Percentiles rank a stretch among this genome's conserved stretches.
Conservation (phyloP, 2,888 invertebrate genomes). For the Crematogaster levior region DNA sequence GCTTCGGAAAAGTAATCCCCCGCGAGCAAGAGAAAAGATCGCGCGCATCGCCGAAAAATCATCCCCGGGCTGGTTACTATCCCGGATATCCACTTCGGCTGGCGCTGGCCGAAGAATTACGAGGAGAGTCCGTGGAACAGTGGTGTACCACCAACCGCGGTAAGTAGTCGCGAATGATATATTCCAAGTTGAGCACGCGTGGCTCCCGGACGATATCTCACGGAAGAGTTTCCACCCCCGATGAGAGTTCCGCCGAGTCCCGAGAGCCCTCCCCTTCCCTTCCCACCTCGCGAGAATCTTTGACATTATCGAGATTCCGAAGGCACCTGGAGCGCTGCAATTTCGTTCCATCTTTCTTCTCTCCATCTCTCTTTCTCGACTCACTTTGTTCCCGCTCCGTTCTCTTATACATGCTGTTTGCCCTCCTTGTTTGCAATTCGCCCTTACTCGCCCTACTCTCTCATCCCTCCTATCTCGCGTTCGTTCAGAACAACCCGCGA, state of each 20-base stretch:
- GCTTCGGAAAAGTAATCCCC: constrained; percentile 14
- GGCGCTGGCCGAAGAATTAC: constrained; percentile 69
- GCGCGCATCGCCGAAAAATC: constrained; percentile 55
- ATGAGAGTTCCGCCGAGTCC: constrained; percentile 2
- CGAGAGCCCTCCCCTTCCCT: constrained; percentile 2
- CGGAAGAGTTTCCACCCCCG: constrained; percentile 58
- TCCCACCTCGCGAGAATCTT: constrained; percentile 58
- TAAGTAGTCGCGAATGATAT: constrained; percentile 80
- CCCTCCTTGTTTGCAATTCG: constrained; percentile 45
- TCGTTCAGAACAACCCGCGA: constrained; percentile 55
- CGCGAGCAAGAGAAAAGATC: constrained; percentile 51
- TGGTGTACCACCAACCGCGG: constrained; percentile 24
- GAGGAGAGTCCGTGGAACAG: constrained; percentile 35
- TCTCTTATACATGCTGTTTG: constrained; percentile 33
- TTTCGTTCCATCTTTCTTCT: constrained; percentile 59
- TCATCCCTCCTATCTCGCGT: constrained; percentile 56
- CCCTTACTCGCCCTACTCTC: constrained; percentile 32
- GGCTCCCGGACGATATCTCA: constrained; percentile 75
- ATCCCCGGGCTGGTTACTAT: constrained; percentile 21
- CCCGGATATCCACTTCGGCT: constrained; percentile 42
- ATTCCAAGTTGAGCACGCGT: constrained; percentile 76
- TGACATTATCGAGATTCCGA: constrained; percentile 77
- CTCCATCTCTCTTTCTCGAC: neutral
- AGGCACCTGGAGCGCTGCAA: constrained; percentile 74
- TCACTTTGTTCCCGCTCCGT: constrained; percentile 30